These are phyloP conservation scores for Bombus sylvicola DNA, from an alignment of 1,140 invertebrate genomes.

Conservation along the genomic window DNA sequence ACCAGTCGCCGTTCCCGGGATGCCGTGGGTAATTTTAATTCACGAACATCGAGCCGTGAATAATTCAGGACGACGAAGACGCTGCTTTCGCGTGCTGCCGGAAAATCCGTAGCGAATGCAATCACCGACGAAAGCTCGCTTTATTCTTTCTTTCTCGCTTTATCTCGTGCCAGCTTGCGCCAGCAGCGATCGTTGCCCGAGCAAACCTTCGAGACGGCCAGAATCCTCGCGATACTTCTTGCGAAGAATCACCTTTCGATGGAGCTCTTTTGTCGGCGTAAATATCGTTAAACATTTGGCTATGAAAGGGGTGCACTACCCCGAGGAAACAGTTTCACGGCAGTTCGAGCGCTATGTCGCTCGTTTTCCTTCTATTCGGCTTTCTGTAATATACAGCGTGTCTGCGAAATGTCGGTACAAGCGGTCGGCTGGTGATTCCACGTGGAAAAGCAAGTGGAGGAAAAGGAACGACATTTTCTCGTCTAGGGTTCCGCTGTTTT, in stretches of 20 bases:
- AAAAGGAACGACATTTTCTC: no score
- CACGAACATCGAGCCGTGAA: constrained; percentile 61
- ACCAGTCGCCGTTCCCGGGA: constrained; percentile 58
- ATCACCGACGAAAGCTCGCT: constrained; percentile 59
- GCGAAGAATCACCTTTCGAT: not conserved
- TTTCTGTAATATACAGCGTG: no score
- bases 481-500: no score
- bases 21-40: constrained; percentile 76
- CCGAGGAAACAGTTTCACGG: no score
- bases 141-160: not conserved
- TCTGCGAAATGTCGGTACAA: no score
- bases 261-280: not conserved
- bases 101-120: constrained; percentile 77
- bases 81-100: constrained; percentile 58
- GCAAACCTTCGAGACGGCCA: no score
- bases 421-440: no score
- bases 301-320: no score
- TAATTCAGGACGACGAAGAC: constrained; percentile 65
- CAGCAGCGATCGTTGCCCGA: not conserved
- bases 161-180: not conserved
- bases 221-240: no score
- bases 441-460: no score
- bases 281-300: not conserved
- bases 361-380: no score
- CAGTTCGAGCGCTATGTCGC: no score